phyloP scores from a whole-genome alignment of 2,113 vertebrate species.

The Parotia lawesii region DNA sequence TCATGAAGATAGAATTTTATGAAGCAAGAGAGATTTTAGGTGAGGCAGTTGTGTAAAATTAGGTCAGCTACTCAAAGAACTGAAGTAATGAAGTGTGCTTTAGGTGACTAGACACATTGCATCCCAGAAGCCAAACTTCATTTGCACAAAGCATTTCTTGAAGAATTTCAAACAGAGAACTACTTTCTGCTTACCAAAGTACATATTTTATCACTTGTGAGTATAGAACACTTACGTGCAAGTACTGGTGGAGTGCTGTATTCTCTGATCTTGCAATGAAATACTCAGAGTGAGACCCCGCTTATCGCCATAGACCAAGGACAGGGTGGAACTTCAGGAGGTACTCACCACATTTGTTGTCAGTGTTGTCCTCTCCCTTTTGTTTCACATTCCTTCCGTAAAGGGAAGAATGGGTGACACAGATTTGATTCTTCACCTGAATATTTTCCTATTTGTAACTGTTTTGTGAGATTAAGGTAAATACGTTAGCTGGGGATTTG shows the following conservation, averaged over 20 bases:
- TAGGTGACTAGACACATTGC: background rate
- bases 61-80: background rate
- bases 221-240: background rate
- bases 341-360: background rate
- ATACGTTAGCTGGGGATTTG: background rate
- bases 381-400: background rate
- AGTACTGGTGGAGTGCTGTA: background rate
- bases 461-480: background rate
- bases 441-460: background rate
- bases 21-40: background rate
- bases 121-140: background rate
- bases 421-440: background rate
- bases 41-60: background rate
- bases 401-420: background rate
- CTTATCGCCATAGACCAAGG: background rate
- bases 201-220: background rate
- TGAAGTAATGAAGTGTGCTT: background rate
- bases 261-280: background rate
- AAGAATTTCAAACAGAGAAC: background rate
- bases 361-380: background rate
- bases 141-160: background rate
- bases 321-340: background rate
- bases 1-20: background rate
- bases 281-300: background rate
- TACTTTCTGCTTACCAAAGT: background rate